Percentiles rank a stretch among this genome's conserved stretches.
Conservation (phyloP, 1,140 invertebrate species). For the Lepidurus couesii region DNA sequence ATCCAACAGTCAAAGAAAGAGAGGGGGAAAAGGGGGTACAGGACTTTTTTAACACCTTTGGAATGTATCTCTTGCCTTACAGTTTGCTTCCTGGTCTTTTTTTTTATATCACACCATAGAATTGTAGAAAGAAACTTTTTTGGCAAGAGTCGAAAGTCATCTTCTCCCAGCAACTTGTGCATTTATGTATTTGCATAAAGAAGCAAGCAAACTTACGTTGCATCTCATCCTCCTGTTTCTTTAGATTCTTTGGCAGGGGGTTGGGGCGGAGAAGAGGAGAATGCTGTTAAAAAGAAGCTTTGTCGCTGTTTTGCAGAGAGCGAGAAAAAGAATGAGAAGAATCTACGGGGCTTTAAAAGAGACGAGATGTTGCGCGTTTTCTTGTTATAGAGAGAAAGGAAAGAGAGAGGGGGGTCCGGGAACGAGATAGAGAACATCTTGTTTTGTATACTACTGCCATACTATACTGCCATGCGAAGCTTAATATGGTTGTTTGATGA, state of each 20-base stretch:
- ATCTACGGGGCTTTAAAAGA: not conserved
- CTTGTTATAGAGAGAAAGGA: not conserved
- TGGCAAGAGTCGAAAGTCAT: too few species aligned
- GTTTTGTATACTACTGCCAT: slow-evolving; percentile 14
- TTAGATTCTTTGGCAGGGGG: not conserved
- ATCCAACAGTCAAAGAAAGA: not conserved
- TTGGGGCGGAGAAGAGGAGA: not conserved
- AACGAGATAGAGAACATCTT: not conserved
- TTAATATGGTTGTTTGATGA: slow-evolving; percentile 19
- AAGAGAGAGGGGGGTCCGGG: not conserved
- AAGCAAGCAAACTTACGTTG: too few species aligned
- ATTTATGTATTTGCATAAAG: too few species aligned
- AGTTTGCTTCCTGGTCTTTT: not conserved
- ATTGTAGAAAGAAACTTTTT: too few species aligned
- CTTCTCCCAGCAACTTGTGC: too few species aligned
- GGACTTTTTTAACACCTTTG: not conserved
- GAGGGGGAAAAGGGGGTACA: not conserved
- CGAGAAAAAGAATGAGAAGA: not conserved
- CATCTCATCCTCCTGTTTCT: too few species aligned
- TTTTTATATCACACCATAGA: not conserved
- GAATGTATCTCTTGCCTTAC: not conserved
- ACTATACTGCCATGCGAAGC: not conserved
- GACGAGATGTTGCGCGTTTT: not conserved
- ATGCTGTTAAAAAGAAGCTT: not conserved
- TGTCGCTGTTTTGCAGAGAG: not conserved